A percentile compares a stretch with the other conserved stretches of the same genome.
phyloP scores from a whole-genome alignment of 2,888 invertebrate species.

The Drosophila nr. medialis region DNA sequence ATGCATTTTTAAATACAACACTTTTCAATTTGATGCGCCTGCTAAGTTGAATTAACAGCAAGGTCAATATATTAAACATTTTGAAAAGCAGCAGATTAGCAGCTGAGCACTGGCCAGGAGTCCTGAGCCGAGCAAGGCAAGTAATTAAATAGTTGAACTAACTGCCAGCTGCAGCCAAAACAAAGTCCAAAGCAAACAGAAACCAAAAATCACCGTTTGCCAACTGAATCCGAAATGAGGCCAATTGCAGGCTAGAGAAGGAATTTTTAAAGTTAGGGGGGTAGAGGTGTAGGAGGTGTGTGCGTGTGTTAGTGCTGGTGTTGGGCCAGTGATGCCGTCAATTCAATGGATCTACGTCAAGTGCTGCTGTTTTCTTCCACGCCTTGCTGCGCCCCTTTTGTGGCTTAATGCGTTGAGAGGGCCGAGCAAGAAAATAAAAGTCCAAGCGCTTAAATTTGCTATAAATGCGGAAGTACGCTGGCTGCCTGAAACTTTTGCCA shows the following conservation, averaged over 20 bases:
- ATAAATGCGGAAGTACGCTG: conserved; percentile 70
- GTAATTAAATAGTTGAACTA: conserved; percentile 31
- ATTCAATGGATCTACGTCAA: conserved; percentile 49
- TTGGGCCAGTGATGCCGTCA: conserved; percentile 48
- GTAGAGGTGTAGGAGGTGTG: background rate
- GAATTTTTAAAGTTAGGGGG: background rate
- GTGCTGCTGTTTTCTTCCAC: conserved; percentile 26
- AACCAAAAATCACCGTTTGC: conserved; percentile 41
- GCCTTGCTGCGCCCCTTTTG: conserved; percentile 10
- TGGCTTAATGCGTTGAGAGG: conserved; percentile 55
- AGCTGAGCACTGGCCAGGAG: background rate
- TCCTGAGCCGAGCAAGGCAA: conserved; percentile 1
- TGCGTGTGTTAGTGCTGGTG: conserved; percentile 11
- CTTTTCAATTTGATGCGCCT: conserved; percentile 44
- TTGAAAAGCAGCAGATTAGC: conserved; percentile 9
- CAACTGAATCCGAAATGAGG: conserved; percentile 64
- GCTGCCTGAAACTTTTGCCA: conserved; percentile 57
- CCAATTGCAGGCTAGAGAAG: conserved; percentile 18
- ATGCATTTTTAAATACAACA: conserved; percentile 41
- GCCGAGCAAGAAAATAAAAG: conserved; percentile 56
- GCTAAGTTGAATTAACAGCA: conserved; percentile 23
- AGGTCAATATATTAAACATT: conserved; percentile 54
- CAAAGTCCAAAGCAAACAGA: conserved; percentile 34
- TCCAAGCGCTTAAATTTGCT: conserved; percentile 62
- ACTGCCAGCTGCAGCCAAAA: conserved; percentile 32